Evolutionary conservation across 2,797 vertebrate species (phyloP).

Genomic region (Acrossocheilus wenchowensis): DNA sequence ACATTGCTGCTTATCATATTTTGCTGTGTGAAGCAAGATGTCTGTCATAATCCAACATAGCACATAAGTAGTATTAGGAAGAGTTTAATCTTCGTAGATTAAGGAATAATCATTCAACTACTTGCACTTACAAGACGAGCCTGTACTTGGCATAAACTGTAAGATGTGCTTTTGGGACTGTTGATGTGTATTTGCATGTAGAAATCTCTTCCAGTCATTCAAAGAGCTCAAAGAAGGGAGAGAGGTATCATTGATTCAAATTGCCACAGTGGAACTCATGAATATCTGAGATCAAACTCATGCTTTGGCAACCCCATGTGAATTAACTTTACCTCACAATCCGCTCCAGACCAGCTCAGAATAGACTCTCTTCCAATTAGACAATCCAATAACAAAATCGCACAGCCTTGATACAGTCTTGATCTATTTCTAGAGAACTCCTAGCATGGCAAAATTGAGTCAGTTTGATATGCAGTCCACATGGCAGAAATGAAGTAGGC

Average conservation of each 20-base stretch:
- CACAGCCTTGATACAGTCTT: conserved; percentile 14
- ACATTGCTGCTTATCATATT: not conserved
- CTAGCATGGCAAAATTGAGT: conserved; percentile 26
- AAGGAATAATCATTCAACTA: not conserved
- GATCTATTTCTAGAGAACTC: conserved; percentile 20
- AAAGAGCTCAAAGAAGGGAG: not conserved
- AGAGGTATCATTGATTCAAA: not conserved
- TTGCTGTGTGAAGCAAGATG: conserved; percentile 3
- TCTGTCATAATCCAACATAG: not conserved
- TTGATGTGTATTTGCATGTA: conserved; percentile 17
- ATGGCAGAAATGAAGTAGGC: conserved; percentile 21
- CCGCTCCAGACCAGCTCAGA: conserved; percentile 18
- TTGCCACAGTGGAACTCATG: not conserved
- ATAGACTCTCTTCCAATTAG: conserved; percentile 45
- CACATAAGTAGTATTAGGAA: not conserved
- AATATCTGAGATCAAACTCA: conserved; percentile 24
- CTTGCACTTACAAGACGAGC: not conserved
- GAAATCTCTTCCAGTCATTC: not conserved
- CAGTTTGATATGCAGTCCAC: conserved; percentile 21
- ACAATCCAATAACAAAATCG: conserved; percentile 42
- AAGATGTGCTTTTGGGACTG: not conserved
- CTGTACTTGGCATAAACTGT: not conserved
- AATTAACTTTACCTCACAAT: conserved; percentile 14
- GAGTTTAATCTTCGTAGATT: conserved; percentile 30
- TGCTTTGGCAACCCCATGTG: conserved; percentile 5